A percentile compares a stretch with the other conserved stretches of the same genome.
Conservation (phyloP, 2,797 vertebrate species). For the Poecile montanus region DNA sequence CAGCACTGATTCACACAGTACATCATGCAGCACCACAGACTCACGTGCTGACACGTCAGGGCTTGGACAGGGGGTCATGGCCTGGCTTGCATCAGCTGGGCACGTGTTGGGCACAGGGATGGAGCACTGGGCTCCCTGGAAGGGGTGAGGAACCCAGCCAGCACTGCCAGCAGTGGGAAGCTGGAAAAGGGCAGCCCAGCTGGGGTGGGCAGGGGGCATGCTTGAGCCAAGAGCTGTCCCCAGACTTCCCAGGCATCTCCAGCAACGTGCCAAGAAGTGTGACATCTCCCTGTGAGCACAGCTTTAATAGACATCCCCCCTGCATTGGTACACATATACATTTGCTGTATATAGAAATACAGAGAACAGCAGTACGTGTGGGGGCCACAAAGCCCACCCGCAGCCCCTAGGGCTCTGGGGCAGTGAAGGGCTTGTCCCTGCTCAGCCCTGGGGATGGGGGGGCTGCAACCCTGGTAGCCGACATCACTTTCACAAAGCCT, state of each 20-base stretch:
- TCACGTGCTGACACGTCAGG: not conserved
- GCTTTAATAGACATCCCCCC: constrained; percentile 7
- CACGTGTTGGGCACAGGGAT: not conserved
- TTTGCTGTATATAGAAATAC: constrained; percentile 17
- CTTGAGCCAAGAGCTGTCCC: not conserved
- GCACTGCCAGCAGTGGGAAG: not conserved
- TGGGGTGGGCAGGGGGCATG: not conserved
- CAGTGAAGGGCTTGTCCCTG: rapidly evolving
- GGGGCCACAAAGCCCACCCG: not conserved
- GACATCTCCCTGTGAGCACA: not conserved
- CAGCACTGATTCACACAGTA: not conserved
- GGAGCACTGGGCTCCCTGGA: not conserved
- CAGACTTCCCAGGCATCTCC: not conserved
- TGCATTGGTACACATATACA: not conserved
- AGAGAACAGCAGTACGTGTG: not conserved
- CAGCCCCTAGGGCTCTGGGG: not conserved
- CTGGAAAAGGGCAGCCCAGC: not conserved
- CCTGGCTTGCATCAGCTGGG: not conserved
- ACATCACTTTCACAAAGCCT: not conserved
- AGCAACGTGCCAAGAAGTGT: rapidly evolving
- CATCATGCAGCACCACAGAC: not conserved
- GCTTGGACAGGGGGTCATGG: not conserved
- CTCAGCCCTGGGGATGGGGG: not conserved
- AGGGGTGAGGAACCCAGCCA: not conserved
- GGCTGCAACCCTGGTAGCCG: rapidly evolving